These are phyloP conservation scores for Aphrocallistes beatrix DNA, from an alignment of 37 sponge, comb jelly and placozoan genomes.

Conservation along the genomic window DNA sequence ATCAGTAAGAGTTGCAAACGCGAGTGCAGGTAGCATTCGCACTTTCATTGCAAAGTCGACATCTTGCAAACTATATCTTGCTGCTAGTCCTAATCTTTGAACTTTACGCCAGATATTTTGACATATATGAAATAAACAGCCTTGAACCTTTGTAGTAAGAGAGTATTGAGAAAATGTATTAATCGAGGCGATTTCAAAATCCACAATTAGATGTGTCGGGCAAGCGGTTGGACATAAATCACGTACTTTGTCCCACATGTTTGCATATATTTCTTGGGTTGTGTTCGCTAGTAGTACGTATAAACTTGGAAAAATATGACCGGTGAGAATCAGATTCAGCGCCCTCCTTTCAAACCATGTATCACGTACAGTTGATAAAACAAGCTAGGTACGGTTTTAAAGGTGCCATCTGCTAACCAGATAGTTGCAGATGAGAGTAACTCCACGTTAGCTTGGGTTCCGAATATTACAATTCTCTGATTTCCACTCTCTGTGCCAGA, in stretches of 20 bases:
- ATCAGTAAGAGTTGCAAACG: conserved; percentile 17
- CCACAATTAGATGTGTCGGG: conserved; percentile 10
- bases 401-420: conserved; percentile 14
- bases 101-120: conserved; percentile 16
- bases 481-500: conserved; percentile 3
- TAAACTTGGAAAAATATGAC: not conserved
- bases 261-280: not conserved
- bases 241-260: not conserved
- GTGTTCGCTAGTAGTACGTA: not conserved
- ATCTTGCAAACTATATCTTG: conserved; percentile 14
- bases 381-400: conserved; percentile 5
- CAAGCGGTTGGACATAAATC: conserved; percentile 18
- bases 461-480: conserved; percentile 9
- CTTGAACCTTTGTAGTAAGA: not conserved
- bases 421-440: conserved; percentile 19
- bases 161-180: not conserved
- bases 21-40: conserved; percentile 15
- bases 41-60: conserved; percentile 7
- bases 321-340: not conserved
- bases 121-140: not conserved
- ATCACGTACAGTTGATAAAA: conserved; percentile 16
- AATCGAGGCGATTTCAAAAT: not conserved
- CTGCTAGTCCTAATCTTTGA: conserved; percentile 12
- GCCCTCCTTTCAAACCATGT: conserved; percentile 13
- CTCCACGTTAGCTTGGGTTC: conserved; percentile 8